Evolutionary conservation across 2,797 vertebrate genomes (phyloP).

Genomic region (Acestrorhynchus altus): DNA sequence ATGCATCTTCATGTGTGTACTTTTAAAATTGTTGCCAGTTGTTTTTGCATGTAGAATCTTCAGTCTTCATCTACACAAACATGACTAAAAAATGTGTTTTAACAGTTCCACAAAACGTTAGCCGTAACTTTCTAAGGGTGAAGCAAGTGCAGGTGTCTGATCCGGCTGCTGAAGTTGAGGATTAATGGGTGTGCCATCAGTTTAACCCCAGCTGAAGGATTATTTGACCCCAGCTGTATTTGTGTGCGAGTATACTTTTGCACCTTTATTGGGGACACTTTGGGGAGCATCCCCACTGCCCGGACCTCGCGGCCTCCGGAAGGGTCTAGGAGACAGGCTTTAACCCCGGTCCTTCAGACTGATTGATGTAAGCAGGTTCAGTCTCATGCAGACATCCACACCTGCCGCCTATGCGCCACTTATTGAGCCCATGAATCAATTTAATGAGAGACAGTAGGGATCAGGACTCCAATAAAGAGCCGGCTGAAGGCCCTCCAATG

Average conservation of each 20-base stretch:
- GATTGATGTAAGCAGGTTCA: conserved; percentile 71
- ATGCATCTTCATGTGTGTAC: no score
- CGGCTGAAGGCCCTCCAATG: conserved; percentile 62
- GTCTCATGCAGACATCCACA: conserved; percentile 67
- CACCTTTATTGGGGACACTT: conserved; percentile 1
- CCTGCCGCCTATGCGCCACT: conserved; percentile 78
- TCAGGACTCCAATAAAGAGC: conserved; percentile 82
- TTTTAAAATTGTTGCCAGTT: no score
- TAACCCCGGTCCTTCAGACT: conserved; percentile 73
- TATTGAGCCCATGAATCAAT: conserved; percentile 85
- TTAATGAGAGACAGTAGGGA: conserved; percentile 81
- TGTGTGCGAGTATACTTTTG: not conserved
- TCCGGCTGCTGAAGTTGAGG: conserved; percentile 16
- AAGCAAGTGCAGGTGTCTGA: not conserved
- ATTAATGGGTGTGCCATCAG: conserved; percentile 25
- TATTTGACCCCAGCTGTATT: conserved; percentile 16
- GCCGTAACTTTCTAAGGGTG: not conserved
- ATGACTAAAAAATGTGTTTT: not conserved
- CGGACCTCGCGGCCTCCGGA: conserved; percentile 67
- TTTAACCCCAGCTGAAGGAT: conserved; percentile 40
- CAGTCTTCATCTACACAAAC: no score
- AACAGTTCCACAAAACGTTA: not conserved
- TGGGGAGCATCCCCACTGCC: conserved; percentile 53
- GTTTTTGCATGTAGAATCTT: no score
- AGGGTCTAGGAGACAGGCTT: conserved; percentile 63